A percentile compares a stretch with the other conserved stretches of the same genome.
phyloP scores from a whole-genome alignment of 1,140 invertebrate genomes.

The Ceratitis capitata region DNA sequence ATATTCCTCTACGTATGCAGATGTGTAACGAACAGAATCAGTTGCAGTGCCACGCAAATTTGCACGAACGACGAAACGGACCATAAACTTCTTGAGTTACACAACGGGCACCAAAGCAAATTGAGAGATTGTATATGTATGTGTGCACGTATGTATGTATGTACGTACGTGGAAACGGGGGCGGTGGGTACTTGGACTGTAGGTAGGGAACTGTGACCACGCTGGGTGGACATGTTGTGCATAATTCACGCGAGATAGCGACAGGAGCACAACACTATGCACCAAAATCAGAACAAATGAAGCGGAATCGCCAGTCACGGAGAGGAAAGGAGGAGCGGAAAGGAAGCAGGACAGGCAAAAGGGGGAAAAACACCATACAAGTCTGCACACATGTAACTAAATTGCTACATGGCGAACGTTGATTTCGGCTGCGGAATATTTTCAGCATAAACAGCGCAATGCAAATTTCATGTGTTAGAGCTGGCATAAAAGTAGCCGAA shows the following conservation, averaged over 20 bases:
- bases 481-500: conserved; percentile 12
- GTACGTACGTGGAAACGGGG: neutral
- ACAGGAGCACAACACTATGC: conserved; percentile 11
- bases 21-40: conserved; percentile 10
- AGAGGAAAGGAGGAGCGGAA: neutral
- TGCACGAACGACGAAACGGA: conserved; percentile 3
- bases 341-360: neutral
- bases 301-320: neutral
- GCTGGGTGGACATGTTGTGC: conserved; percentile 29
- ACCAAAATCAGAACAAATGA: conserved; percentile 17
- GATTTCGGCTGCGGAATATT: neutral
- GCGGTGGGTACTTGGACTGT: neutral
- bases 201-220: neutral
- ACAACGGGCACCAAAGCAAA: neutral
- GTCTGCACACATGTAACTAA: neutral
- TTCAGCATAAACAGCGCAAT: neutral
- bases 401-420: neutral
- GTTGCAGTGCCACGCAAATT: conserved; percentile 34
- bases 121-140: neutral
- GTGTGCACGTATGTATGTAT: neutral
- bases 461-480: neutral
- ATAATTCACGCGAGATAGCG: conserved; percentile 34
- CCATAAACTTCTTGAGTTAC: conserved; percentile 37
- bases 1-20: neutral
- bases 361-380: neutral